Evolutionary conservation across 1,140 invertebrate species (phyloP).

Genomic region (Sycophila sp.): DNA sequence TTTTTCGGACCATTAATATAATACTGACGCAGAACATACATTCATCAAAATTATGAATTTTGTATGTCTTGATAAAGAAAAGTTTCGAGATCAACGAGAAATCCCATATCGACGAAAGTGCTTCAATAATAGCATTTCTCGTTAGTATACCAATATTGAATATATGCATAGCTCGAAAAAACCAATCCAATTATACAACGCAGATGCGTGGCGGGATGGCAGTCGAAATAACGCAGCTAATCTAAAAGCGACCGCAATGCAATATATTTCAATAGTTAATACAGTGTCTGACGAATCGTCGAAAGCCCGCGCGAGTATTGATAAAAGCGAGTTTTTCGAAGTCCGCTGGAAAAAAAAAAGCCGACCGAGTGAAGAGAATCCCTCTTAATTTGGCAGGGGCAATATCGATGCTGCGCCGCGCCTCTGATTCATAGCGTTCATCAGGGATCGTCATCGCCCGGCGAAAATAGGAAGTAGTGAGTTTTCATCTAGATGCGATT

Average conservation of each 20-base stretch:
- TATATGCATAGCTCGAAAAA: too few species aligned
- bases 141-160: too few species aligned
- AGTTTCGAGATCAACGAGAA: too few species aligned
- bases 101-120: too few species aligned
- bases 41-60: too few species aligned
- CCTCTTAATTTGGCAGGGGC: constrained; percentile 6
- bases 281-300: not conserved
- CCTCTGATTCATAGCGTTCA: constrained; percentile 24
- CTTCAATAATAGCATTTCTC: too few species aligned
- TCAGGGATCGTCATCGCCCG: constrained; percentile 20
- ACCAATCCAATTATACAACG: too few species aligned
- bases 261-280: not conserved
- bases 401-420: constrained; percentile 6
- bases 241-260: not conserved
- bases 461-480: not conserved
- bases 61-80: too few species aligned
- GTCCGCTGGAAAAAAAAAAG: not conserved
- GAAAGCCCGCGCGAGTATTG: not conserved
- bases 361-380: not conserved
- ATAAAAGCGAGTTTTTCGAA: not conserved
- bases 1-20: too few species aligned
- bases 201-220: too few species aligned
- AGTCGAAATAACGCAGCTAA: too few species aligned
- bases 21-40: too few species aligned
- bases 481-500: constrained; percentile 34